Percentiles rank a stretch among this genome's conserved stretches.
Conservation (phyloP, 2,113 vertebrate genomes). For the Diphyllodes magnificus region DNA sequence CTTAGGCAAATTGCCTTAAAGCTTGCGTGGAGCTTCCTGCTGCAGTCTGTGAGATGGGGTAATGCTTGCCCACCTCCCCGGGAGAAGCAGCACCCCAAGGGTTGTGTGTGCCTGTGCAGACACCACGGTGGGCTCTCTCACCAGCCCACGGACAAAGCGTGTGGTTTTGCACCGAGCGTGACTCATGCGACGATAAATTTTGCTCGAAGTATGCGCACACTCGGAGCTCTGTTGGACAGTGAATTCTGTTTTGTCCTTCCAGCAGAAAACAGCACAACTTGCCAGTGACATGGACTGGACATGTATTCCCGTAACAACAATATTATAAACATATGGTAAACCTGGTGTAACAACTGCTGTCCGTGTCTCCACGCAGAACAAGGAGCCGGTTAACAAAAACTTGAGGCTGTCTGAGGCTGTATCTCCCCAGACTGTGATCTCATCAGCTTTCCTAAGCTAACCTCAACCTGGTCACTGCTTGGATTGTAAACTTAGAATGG, state of each 20-base stretch:
- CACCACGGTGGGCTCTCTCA: rapidly evolving
- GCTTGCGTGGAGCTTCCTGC: neutral
- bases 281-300: conserved; percentile 25
- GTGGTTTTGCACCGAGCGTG: neutral
- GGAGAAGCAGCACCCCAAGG: neutral
- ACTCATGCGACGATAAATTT: neutral
- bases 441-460: conserved; percentile 55
- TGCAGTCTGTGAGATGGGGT: neutral
- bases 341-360: neutral
- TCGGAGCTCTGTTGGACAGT: neutral
- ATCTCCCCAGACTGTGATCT: conserved; percentile 52
- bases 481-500: neutral
- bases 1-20: neutral
- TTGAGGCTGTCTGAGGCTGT: neutral
- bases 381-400: conserved; percentile 10
- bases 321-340: conserved; percentile 43
- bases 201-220: neutral
- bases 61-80: neutral
- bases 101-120: neutral
- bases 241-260: conserved; percentile 3
- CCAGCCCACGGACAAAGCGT: neutral
- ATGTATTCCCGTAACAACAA: conserved; percentile 26
- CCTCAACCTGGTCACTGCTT: conserved; percentile 35
- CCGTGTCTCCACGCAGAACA: neutral
- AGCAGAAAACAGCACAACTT: conserved; percentile 15